A percentile compares a stretch with the other conserved stretches of the same genome.
These are phyloP conservation scores for Siniperca obscura DNA, from an alignment of 2,797 vertebrate species.

Conservation along the genomic window DNA sequence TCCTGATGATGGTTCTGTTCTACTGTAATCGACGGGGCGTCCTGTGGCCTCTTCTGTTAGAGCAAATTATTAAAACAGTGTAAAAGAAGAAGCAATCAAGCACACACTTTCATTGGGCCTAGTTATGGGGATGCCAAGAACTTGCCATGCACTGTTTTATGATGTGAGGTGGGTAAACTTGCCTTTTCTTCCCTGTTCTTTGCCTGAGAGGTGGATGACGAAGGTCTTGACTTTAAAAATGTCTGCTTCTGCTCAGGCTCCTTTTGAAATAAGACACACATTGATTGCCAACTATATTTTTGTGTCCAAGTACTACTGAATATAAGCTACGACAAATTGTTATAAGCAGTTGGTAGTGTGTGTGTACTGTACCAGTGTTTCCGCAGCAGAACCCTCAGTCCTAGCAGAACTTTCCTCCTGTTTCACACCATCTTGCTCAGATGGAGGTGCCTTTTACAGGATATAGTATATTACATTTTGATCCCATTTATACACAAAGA, in stretches of 20 bases:
- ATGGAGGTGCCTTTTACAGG: conserved; percentile 27
- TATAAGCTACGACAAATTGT: background rate
- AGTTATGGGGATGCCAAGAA: background rate
- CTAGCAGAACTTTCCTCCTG: background rate
- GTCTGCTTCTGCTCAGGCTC: conserved; percentile 51
- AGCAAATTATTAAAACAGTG: conserved; percentile 10
- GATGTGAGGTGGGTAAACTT: conserved; percentile 10
- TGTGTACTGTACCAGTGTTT: conserved; percentile 50
- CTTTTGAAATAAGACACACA: conserved; percentile 40
- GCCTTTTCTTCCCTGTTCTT: conserved; percentile 49
- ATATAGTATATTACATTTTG: conserved; percentile 9
- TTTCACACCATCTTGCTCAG: conserved; percentile 35
- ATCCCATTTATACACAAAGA: background rate
- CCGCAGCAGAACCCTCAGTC: conserved; percentile 38
- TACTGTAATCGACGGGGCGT: background rate
- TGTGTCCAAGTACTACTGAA: background rate
- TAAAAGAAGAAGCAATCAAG: conserved; percentile 2
- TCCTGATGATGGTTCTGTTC: conserved; percentile 48
- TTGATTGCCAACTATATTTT: background rate
- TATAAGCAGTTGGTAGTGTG: background rate
- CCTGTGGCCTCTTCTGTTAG: conserved; percentile 51
- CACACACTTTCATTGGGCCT: background rate
- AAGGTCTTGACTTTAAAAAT: conserved; percentile 39
- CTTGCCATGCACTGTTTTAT: background rate
- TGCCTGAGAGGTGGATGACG: conserved; percentile 40